Conservation (phyloP, 2,113 vertebrate genomes). For the Corythaixoides concolor region DNA sequence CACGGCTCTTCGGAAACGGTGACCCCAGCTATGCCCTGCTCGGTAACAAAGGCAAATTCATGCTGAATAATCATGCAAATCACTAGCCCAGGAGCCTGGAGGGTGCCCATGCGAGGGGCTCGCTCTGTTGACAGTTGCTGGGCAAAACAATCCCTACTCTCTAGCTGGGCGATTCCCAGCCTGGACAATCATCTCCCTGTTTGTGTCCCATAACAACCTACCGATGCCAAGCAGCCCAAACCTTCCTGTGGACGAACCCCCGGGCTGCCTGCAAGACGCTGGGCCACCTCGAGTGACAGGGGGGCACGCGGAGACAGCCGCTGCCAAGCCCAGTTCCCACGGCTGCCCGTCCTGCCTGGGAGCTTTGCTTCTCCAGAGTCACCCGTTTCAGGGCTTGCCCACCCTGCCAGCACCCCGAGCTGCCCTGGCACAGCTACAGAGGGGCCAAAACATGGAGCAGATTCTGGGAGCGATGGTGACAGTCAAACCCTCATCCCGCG, state of each 20-base stretch:
- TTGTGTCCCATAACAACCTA: not conserved
- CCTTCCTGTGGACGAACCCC: no score
- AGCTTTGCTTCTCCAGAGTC: not conserved
- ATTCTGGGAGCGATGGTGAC: not conserved
- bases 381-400: not conserved
- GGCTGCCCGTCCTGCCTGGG: not conserved
- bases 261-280: accelerated
- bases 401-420: not conserved
- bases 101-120: accelerated
- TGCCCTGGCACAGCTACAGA: not conserved
- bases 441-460: not conserved
- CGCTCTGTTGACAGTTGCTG: accelerated
- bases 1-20: accelerated
- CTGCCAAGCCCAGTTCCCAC: not conserved
- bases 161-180: not conserved
- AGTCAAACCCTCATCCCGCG: not conserved
- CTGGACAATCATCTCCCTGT: not conserved
- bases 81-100: not conserved
- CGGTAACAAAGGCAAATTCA: not conserved
- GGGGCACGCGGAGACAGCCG: not conserved
- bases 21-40: not conserved
- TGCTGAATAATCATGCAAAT: not conserved
- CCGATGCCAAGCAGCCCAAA: not conserved
- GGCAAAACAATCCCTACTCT: not conserved
- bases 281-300: not conserved